These are phyloP conservation scores for Aethina tumida DNA, from an alignment of 1,140 invertebrate genomes.

Conservation along the genomic window DNA sequence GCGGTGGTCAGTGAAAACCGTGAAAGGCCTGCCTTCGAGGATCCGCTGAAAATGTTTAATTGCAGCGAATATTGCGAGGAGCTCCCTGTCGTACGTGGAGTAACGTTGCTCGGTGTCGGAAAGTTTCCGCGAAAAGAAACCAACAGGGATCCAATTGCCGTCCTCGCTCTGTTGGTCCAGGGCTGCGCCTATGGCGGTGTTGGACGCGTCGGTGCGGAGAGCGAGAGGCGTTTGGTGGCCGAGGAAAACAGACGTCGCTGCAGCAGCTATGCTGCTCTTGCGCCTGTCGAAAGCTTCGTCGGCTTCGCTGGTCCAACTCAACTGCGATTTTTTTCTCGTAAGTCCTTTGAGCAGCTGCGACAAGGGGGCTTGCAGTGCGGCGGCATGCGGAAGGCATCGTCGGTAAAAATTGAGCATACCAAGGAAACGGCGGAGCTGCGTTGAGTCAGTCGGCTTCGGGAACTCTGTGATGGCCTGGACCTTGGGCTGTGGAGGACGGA, in stretches of 20 bases:
- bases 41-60: slow-evolving; percentile 30
- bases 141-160: no score
- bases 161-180: no score
- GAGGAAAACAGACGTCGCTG: no score
- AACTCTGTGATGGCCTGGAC: slow-evolving; percentile 23
- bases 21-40: slow-evolving; percentile 28
- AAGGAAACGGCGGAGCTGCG: slow-evolving; percentile 20
- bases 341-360: slow-evolving; percentile 18
- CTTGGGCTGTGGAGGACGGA: slow-evolving; percentile 24
- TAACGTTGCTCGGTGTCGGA: slow-evolving; percentile 25
- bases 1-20: slow-evolving; percentile 37
- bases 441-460: slow-evolving; percentile 17
- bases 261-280: slow-evolving; percentile 30
- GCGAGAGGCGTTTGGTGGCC: no score
- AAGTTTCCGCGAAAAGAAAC: no score
- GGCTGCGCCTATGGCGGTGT: no score
- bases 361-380: slow-evolving; percentile 22
- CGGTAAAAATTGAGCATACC: slow-evolving; percentile 33
- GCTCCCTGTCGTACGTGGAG: slow-evolving; percentile 28
- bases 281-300: slow-evolving; percentile 32
- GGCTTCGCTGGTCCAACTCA: slow-evolving; percentile 25
- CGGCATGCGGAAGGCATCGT: slow-evolving; percentile 23
- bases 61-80: slow-evolving; percentile 29
- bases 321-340: slow-evolving; percentile 5
- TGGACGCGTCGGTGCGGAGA: no score